Percentiles rank a stretch among this genome's conserved stretches.
Conservation (phyloP, 2,888 invertebrate genomes). For the Gymnoscelis rufifasciata region DNA sequence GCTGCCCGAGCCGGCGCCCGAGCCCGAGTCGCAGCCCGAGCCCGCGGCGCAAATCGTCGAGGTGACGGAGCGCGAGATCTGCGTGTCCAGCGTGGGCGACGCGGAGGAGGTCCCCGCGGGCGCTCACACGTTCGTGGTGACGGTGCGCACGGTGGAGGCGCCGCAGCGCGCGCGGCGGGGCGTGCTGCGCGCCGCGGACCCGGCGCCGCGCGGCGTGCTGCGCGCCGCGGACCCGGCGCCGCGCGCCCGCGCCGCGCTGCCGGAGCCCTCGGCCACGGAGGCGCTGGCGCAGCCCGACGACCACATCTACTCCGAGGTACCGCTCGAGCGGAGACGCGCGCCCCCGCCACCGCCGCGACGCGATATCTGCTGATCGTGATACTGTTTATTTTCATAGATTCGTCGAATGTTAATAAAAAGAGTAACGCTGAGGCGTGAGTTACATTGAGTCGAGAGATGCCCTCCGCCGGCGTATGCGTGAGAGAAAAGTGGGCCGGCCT, state of each 20-base stretch:
- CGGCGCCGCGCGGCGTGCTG: slow-evolving; percentile 40
- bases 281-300: slow-evolving; percentile 36
- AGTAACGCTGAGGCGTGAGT: too few species aligned
- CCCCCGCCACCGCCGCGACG: slow-evolving; percentile 53
- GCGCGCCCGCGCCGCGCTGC: slow-evolving; percentile 50
- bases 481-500: too few species aligned
- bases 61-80: slow-evolving; percentile 83
- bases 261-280: slow-evolving; percentile 55
- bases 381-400: too few species aligned
- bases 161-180: slow-evolving; percentile 46
- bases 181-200: slow-evolving; percentile 35
- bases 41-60: slow-evolving; percentile 79
- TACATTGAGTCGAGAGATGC: too few species aligned
- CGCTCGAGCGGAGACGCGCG: slow-evolving; percentile 52
- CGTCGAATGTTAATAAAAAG: too few species aligned
- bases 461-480: too few species aligned
- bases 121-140: slow-evolving; percentile 59
- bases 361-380: too few species aligned
- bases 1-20: slow-evolving; percentile 33
- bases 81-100: slow-evolving; percentile 79
- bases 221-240: slow-evolving; percentile 41
- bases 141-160: slow-evolving; percentile 58
- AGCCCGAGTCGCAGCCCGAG: slow-evolving; percentile 5
- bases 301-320: slow-evolving; percentile 62
- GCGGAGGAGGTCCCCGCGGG: slow-evolving; percentile 14